Evolutionary conservation across 1,140 invertebrate species (phyloP).

Genomic region (Cotesia chilonis): DNA sequence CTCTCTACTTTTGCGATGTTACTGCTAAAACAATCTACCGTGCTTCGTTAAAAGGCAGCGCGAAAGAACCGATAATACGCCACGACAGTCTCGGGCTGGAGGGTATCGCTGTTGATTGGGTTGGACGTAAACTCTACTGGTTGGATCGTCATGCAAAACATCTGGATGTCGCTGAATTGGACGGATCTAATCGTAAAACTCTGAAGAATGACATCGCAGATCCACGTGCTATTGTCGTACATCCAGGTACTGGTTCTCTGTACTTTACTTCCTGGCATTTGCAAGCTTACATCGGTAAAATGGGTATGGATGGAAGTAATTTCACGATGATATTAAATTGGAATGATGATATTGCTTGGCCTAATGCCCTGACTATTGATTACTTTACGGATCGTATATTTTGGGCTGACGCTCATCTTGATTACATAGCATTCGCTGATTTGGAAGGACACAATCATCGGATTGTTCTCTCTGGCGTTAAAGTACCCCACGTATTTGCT

Average conservation of each 20-base stretch:
- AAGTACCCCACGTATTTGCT: constrained; percentile 94
- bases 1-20: constrained; percentile 94
- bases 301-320: constrained; percentile 96
- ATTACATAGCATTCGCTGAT: constrained; percentile 95
- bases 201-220: constrained; percentile 88
- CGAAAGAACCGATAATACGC: constrained; percentile 85
- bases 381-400: constrained; percentile 94
- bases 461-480: constrained; percentile 79
- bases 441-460: constrained; percentile 88
- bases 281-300: constrained; percentile 94
- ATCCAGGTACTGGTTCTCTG: constrained; percentile 92
- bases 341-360: constrained; percentile 96
- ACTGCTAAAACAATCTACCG: constrained; percentile 90
- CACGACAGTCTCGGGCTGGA: constrained; percentile 95
- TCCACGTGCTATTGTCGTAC: constrained; percentile 92
- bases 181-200: constrained; percentile 91
- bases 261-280: constrained; percentile 96
- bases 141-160: constrained; percentile 95
- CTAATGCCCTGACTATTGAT: constrained; percentile 96
- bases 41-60: constrained; percentile 60
- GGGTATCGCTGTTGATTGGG: constrained; percentile 97
- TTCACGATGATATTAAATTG: constrained; percentile 89
- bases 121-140: constrained; percentile 96
- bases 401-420: constrained; percentile 98
- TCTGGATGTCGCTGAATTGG: constrained; percentile 89